Base-by-base conservation (phyloP, 2,113 vertebrate genomes). In the Azemiops feae region DNA sequence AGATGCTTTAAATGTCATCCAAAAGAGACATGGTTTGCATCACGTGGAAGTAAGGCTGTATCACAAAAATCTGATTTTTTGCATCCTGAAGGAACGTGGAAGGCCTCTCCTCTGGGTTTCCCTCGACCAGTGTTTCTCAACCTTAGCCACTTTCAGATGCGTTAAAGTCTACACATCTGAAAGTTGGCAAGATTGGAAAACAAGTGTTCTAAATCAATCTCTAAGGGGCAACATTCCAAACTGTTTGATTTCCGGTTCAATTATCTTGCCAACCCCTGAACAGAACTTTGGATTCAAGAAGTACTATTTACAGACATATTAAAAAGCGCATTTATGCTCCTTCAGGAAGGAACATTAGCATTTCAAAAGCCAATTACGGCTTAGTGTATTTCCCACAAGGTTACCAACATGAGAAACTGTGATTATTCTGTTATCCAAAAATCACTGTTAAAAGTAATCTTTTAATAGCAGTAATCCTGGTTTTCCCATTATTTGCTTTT, bases 371-470 rank as follows among this genome's bases (percentile, higher is more conserved):
- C 69, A 96, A 96, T 95, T 94, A 92, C 91, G 95, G 96, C 96
- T 97, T 95, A 96, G 95, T 88, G 58, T 91, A 96, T 94, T 95
- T 81, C 95, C 94, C 92, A 0, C 93, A 96, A 96, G 96, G 96
- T 96, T 96, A 95, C 96, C 92, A 95, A 95, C 93, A 89, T 93
- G 92, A 95, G 69, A 69, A 95, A 96, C 94, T 95, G 95, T 93
- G 92, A 57, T 30, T 91, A 93, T 47, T 93, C 0, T n/a, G 92
- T 94, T 95, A 43, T 34, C 96, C 4, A 91, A 93, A 90, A 90
- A 94, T 96, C 95, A 90, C 95, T 95, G 53, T 52, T 85, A 50
- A 90, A 92, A 69, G 64, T 91, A 90, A 96, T 94, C 96, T 96
- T 91, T 95, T 91, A 93, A 95, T 97, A 85, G 95, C 94, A 94